Evolutionary conservation across 92 coral and sea anemone species (phyloP).

Genomic region (Zoanthus sociatus): DNA sequence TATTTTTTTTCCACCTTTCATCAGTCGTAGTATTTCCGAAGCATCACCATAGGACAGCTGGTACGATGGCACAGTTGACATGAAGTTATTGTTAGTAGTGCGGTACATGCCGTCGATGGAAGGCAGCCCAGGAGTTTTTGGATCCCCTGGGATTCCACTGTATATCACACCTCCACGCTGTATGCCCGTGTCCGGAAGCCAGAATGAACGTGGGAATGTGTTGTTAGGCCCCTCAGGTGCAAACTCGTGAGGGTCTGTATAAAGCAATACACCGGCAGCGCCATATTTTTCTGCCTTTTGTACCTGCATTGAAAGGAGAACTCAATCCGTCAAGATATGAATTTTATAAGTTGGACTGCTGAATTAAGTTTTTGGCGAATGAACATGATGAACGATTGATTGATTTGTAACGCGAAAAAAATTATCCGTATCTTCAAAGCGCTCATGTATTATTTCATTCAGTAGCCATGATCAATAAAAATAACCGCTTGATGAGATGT

Average conservation of each 20-base stretch:
- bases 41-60: conserved; percentile 87
- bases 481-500: too few species aligned
- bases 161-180: conserved; percentile 86
- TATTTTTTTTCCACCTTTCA: conserved; percentile 70
- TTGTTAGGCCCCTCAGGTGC: conserved; percentile 82
- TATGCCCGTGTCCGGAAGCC: conserved; percentile 92
- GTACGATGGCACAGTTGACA: conserved; percentile 80
- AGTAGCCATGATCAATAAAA: too few species aligned
- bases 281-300: conserved; percentile 75
- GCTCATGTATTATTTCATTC: too few species aligned
- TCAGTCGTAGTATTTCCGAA: conserved; percentile 64
- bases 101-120: conserved; percentile 86
- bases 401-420: too few species aligned
- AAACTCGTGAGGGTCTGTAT: conserved; percentile 90
- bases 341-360: too few species aligned
- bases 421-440: too few species aligned
- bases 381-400: too few species aligned
- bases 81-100: conserved; percentile 42
- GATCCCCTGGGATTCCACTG: conserved; percentile 77
- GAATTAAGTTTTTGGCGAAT: too few species aligned
- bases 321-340: too few species aligned
- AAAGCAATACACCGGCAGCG: conserved; percentile 85
- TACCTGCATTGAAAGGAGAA: conserved; percentile 50
- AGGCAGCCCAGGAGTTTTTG: conserved; percentile 89
- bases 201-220: conserved; percentile 79